Evolutionary conservation across 2,113 vertebrate genomes (phyloP).

Genomic region (Melanocharis versteri): DNA sequence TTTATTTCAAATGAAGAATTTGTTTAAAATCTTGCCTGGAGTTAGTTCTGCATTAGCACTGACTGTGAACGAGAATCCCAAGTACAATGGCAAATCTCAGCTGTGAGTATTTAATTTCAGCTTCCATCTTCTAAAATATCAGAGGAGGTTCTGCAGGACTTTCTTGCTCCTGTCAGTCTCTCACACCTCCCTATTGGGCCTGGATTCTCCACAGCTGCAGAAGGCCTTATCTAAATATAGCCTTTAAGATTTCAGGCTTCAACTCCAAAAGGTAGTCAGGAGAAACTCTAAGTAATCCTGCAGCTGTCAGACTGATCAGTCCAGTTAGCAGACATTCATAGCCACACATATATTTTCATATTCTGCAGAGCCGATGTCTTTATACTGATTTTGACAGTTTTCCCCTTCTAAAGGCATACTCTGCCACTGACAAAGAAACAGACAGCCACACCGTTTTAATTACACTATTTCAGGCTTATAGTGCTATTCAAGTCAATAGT

Average conservation of each 20-base stretch:
- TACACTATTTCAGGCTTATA: background rate
- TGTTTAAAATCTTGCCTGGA: background rate
- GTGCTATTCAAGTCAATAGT: background rate
- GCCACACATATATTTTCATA: background rate
- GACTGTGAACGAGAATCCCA: background rate
- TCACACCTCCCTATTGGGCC: accelerated
- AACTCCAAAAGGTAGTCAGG: background rate
- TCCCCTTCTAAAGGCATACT: background rate
- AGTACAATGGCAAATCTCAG: background rate
- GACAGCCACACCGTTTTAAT: background rate
- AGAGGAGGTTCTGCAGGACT: background rate
- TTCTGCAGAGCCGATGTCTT: background rate
- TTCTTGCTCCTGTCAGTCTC: background rate
- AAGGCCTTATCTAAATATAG: background rate
- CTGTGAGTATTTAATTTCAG: background rate
- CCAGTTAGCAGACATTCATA: background rate
- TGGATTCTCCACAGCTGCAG: background rate
- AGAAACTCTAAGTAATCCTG: background rate
- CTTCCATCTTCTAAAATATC: background rate
- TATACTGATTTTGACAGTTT: background rate
- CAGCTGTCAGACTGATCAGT: background rate
- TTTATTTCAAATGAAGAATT: background rate
- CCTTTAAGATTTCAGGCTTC: background rate
- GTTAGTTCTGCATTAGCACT: background rate
- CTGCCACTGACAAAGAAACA: background rate